phyloP scores from a whole-genome alignment of 92 coral and sea anemone genomes.

The Heliopora coerulea region DNA sequence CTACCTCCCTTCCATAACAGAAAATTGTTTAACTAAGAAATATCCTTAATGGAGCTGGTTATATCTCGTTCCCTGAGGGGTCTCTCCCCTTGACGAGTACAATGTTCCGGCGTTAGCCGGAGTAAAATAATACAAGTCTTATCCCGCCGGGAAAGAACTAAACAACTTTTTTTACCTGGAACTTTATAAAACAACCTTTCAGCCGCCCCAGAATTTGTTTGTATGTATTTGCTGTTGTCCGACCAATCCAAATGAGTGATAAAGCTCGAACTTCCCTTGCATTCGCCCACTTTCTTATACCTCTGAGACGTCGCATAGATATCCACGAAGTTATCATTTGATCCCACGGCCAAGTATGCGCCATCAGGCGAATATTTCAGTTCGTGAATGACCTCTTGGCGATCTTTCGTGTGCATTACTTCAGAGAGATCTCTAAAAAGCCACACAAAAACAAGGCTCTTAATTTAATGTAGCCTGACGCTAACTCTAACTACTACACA shows the following conservation, averaged over 20 bases:
- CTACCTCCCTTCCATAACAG: too few relatives aligned
- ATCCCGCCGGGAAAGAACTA: too few relatives aligned
- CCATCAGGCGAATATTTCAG: conserved; percentile 98
- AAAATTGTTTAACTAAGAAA: too few relatives aligned
- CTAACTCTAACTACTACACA: too few relatives aligned
- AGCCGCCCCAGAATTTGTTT: conserved; percentile 96
- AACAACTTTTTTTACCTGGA: conserved; percentile 63
- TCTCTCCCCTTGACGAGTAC: neutral
- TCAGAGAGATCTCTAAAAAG: conserved; percentile 82
- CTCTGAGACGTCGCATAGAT: conserved; percentile 89
- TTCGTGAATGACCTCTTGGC: conserved; percentile 93
- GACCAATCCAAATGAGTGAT: conserved; percentile 99
- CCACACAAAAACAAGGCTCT: too few relatives aligned
- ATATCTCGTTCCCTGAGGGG: too few relatives aligned
- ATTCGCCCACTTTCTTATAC: conserved; percentile 98
- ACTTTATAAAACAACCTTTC: conserved; percentile 92
- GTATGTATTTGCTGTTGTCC: conserved; percentile 89
- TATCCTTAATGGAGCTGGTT: too few relatives aligned
- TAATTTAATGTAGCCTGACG: too few relatives aligned
- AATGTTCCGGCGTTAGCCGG: too few relatives aligned
- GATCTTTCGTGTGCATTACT: conserved; percentile 81
- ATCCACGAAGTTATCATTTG: conserved; percentile 99
- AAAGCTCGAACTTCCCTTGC: conserved; percentile 96
- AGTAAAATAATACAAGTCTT: too few relatives aligned
- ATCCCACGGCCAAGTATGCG: conserved; percentile 93